Evolutionary conservation across 2,113 vertebrate species (phyloP).

Genomic region (Barnardius zonarius): DNA sequence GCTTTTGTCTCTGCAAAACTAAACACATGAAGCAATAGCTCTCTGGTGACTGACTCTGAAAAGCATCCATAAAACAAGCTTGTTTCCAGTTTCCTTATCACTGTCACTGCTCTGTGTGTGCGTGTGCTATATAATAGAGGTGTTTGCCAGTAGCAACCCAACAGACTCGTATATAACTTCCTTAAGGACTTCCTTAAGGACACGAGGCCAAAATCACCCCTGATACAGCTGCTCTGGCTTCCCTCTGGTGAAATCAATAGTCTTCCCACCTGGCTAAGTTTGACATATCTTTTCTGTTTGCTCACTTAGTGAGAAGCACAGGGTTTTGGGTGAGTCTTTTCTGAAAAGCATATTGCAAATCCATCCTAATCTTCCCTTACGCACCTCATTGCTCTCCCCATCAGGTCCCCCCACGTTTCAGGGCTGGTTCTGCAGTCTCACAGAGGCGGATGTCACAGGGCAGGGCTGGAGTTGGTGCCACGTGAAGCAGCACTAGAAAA

Average conservation of each 20-base stretch:
- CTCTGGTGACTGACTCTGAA: not conserved
- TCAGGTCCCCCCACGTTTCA: not conserved
- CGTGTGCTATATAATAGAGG: not conserved
- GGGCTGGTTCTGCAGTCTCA: not conserved
- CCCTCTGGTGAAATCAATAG: not conserved
- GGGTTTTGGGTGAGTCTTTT: not conserved
- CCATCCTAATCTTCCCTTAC: conserved; percentile 8
- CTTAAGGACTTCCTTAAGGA: not conserved
- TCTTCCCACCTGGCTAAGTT: not conserved
- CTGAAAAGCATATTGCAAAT: not conserved
- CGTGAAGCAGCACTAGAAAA: not conserved
- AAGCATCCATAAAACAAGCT: conserved; percentile 5
- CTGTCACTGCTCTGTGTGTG: not conserved
- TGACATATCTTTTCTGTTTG: conserved; percentile 11
- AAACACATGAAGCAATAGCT: not conserved
- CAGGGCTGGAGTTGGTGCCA: not conserved
- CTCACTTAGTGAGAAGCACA: not conserved
- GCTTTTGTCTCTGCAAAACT: conserved; percentile 32
- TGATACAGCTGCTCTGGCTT: not conserved
- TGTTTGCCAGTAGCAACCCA: not conserved
- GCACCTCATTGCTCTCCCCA: not conserved
- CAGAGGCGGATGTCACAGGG: not conserved
- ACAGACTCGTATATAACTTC: not conserved
- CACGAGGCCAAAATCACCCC: not conserved
- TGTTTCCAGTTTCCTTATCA: conserved; percentile 39